Percentiles rank a stretch among this genome's conserved stretches.
Evolutionary conservation across 2,888 invertebrate genomes (phyloP).

Genomic region (Epirrita christyi): DNA sequence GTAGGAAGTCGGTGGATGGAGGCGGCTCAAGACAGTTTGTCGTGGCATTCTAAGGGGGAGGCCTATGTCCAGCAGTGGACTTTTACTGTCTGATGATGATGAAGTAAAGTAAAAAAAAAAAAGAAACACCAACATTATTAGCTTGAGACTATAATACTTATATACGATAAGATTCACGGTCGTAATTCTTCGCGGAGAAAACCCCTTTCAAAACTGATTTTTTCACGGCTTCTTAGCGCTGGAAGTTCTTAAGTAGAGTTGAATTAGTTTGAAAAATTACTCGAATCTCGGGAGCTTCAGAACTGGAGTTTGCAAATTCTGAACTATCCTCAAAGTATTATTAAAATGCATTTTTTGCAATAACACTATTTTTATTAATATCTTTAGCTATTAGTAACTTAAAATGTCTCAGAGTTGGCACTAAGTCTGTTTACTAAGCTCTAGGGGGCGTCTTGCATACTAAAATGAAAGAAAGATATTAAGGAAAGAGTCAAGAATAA

Average conservation of each 20-base stretch:
- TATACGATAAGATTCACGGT: no score
- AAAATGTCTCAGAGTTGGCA: conserved; percentile 4
- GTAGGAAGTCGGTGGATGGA: no score
- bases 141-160: no score
- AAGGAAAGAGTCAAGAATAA: conserved; percentile 47
- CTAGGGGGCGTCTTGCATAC: conserved; percentile 43
- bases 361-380: conserved; percentile 1
- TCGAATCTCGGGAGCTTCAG: conserved; percentile 6
- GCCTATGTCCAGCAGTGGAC: no score
- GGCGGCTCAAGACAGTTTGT: no score
- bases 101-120: no score
- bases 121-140: no score
- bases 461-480: conserved; percentile 45
- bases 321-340: conserved; percentile 17
- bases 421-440: conserved; percentile 30
- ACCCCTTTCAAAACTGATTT: neutral
- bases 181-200: neutral
- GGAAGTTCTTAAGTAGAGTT: conserved; percentile 19
- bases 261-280: conserved; percentile 23
- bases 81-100: no score
- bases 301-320: conserved; percentile 6
- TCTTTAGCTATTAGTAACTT: conserved; percentile 9
- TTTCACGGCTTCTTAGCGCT: conserved; percentile 1
- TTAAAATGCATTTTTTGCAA: conserved; percentile 9
- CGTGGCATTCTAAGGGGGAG: no score